A percentile compares a stretch with the other conserved stretches of the same genome.
phyloP scores from a whole-genome alignment of 2,113 vertebrate genomes.

The Anhinga rufa region DNA sequence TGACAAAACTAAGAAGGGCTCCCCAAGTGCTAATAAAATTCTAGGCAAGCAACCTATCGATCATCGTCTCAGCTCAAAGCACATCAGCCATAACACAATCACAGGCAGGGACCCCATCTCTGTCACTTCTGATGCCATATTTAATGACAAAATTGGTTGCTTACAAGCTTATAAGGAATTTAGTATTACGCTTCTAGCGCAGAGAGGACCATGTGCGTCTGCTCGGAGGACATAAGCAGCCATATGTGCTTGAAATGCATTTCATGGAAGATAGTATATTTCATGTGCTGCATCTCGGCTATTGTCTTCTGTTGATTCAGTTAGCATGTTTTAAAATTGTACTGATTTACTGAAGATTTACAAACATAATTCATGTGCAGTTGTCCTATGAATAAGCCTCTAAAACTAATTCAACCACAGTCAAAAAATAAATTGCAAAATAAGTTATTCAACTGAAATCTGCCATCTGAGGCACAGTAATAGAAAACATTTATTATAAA shows the following conservation, averaged over 20 bases:
- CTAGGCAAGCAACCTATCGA: neutral
- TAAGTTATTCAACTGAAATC: slow-evolving; percentile 63
- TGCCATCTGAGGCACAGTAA: slow-evolving; percentile 45
- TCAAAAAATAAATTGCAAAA: slow-evolving; percentile 58
- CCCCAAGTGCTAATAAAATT: slow-evolving; percentile 16
- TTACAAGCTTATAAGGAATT: neutral
- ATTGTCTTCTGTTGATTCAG: slow-evolving; percentile 19
- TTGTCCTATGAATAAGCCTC: slow-evolving; percentile 37
- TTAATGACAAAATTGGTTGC: slow-evolving; percentile 19
- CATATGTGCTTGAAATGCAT: neutral
- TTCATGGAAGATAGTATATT: neutral
- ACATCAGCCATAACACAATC: neutral
- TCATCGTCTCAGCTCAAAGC: neutral
- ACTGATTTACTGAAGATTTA: slow-evolving; percentile 44
- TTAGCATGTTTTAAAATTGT: slow-evolving; percentile 37
- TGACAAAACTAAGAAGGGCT: slow-evolving; percentile 49
- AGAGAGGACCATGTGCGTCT: neutral
- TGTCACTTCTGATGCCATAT: neutral
- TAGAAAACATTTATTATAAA: slow-evolving; percentile 58
- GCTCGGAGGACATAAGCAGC: neutral
- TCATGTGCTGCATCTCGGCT: neutral
- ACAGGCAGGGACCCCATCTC: neutral
- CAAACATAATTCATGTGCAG: slow-evolving; percentile 36
- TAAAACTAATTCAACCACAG: slow-evolving; percentile 45
- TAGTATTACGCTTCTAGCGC: neutral